A percentile compares a stretch with the other conserved stretches of the same genome.
phyloP scores from a whole-genome alignment of 2,113 vertebrate genomes.

The Erythrocebus patas region DNA sequence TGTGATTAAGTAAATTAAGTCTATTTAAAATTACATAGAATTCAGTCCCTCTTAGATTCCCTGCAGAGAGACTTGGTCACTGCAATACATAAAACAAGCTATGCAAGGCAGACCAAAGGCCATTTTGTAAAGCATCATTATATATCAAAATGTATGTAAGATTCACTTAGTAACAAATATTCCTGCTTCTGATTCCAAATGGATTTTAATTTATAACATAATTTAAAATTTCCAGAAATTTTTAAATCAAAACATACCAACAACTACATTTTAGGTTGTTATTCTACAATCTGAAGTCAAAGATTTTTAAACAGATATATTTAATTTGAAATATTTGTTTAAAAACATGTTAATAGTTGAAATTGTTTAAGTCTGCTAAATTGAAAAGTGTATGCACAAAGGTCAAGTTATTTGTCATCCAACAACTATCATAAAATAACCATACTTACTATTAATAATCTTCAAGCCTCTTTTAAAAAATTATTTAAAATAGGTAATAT shows the following conservation, averaged over 20 bases:
- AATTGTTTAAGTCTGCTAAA: slow-evolving; percentile 10
- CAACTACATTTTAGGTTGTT: not conserved
- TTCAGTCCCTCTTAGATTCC: not conserved
- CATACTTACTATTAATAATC: not conserved
- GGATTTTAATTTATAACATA: not conserved
- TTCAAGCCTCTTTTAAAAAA: not conserved
- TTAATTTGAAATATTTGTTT: not conserved
- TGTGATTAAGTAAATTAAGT: not conserved
- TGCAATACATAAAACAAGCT: not conserved
- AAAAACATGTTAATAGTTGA: not conserved
- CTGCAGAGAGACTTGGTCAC: not conserved
- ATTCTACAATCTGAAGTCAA: not conserved
- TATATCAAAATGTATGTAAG: not conserved
- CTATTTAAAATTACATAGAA: not conserved
- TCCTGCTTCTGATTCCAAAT: not conserved
- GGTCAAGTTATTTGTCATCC: not conserved
- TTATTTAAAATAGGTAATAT: not conserved
- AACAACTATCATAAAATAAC: slow-evolving; percentile 22
- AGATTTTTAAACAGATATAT: slow-evolving; percentile 6
- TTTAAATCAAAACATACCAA: slow-evolving; percentile 14
- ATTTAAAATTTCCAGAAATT: slow-evolving; percentile 4
- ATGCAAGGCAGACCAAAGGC: not conserved
- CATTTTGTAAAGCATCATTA: not conserved
- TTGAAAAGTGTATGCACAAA: not conserved
- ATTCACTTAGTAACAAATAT: not conserved